These are phyloP conservation scores for Marronus borbonicus DNA, from an alignment of 2,888 invertebrate genomes.

Conservation along the genomic window DNA sequence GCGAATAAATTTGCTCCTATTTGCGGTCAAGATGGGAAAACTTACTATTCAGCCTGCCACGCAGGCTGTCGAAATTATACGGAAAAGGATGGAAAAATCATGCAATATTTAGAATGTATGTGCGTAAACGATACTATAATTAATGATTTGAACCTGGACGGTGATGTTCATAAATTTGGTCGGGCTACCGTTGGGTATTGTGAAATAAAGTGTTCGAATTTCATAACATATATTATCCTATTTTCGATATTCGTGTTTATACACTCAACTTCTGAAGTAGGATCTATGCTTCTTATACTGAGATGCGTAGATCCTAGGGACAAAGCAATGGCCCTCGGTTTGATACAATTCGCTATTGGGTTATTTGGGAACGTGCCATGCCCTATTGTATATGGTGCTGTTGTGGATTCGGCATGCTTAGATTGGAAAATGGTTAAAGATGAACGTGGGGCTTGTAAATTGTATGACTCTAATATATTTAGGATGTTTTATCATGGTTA, in stretches of 20 bases:
- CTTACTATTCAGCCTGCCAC: slow-evolving; percentile 92
- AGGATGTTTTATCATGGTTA: slow-evolving; percentile 89
- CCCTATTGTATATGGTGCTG: slow-evolving; percentile 94
- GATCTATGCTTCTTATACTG: slow-evolving; percentile 90
- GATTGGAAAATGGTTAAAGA: slow-evolving; percentile 89
- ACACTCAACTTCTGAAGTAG: slow-evolving; percentile 94
- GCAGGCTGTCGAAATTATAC: slow-evolving; percentile 85
- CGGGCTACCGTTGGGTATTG: slow-evolving; percentile 86
- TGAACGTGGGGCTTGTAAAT: slow-evolving; percentile 86
- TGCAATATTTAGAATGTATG: slow-evolving; percentile 73
- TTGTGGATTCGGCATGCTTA: slow-evolving; percentile 92
- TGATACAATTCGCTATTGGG: slow-evolving; percentile 94
- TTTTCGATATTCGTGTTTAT: slow-evolving; percentile 93
- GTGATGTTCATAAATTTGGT: slow-evolving; percentile 61
- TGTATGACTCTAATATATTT: slow-evolving; percentile 89
- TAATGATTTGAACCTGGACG: slow-evolving; percentile 49
- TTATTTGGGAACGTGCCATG: slow-evolving; percentile 96
- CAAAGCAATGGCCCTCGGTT: slow-evolving; percentile 95
- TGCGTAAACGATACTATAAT: slow-evolving; percentile 66
- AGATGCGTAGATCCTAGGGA: slow-evolving; percentile 93
- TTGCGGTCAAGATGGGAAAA: slow-evolving; percentile 86
- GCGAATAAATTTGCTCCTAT: slow-evolving; percentile 86
- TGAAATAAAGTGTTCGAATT: slow-evolving; percentile 83
- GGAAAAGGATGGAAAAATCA: slow-evolving; percentile 74
- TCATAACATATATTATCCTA: slow-evolving; percentile 85